Evolutionary conservation across 2,113 vertebrate species (phyloP), one percentile per base, ranked within the genome.

Genomic region (Coturnix japonica): DNA sequence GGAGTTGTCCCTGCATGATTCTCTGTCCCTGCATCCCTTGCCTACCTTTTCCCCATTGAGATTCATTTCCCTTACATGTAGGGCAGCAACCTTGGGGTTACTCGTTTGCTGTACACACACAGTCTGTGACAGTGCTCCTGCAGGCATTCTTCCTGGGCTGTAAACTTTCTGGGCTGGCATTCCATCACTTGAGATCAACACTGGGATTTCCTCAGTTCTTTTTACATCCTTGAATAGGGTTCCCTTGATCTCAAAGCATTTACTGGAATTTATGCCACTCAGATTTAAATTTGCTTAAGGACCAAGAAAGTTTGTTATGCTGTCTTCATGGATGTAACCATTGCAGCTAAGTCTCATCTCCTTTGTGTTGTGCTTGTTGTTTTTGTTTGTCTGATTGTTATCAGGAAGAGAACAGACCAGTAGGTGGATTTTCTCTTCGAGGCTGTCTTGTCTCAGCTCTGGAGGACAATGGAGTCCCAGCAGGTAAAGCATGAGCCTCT

Each of bases 401-500:
- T 63, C 90, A 99, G 99, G 98, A 99, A 95, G 99, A 99, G 81
- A 96, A 99, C 96, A 98, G 88, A 84, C 99, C 99, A 3, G 98
- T 96, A 6, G 99, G 99, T 70, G 98, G 99, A 21, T 99, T 99
- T 97, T 97, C 98, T 47, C 98, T 99, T 70, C 98, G 98, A 28
- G 97, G 98, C 20, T 99, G 98, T 84, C 98, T 99, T 63, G 97
- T 99, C 73, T 99, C 99, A 57, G 98, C 99, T 56, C 96, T 99
- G 96, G 97, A 98, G 25, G 99, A 99, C 87, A 99, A 99, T 0
- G 99, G 99, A 12, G 97, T 99, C 94, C 99, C 99, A 65, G 96
- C 98, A 91, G 99, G 99, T 99, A 97, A 97, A 97, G 98, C 30
- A 85, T 0, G 0, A 87, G 14, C 21, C n/a, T 85, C 75, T 56